Evolutionary conservation across 2,888 invertebrate genomes (phyloP).

Genomic region (Vesta saturnalis): DNA sequence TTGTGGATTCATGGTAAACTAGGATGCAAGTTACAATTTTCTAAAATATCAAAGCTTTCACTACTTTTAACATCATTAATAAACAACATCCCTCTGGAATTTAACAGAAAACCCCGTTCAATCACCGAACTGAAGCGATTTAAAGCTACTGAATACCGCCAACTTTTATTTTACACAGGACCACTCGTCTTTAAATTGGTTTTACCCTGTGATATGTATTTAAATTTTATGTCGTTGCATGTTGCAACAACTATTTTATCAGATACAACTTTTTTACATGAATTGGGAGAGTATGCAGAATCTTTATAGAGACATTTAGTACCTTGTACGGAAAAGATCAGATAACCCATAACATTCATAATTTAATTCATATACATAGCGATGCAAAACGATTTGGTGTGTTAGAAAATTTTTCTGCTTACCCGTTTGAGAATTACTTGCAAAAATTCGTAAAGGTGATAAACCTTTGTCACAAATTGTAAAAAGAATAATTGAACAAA

Average conservation of each 20-base stretch:
- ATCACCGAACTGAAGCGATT: slow-evolving; percentile 30
- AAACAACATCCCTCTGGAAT: slow-evolving; percentile 24
- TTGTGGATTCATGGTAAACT: background rate
- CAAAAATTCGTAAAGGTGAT: slow-evolving; percentile 17
- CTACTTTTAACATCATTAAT: background rate
- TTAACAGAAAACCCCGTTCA: slow-evolving; percentile 33
- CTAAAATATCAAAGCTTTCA: background rate
- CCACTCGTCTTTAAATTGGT: slow-evolving; percentile 21
- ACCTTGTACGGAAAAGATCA: slow-evolving; percentile 40
- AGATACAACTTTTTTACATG: background rate
- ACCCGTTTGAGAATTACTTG: slow-evolving; percentile 37
- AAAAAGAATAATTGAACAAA: background rate
- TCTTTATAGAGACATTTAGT: slow-evolving; percentile 36
- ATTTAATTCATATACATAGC: slow-evolving; percentile 39
- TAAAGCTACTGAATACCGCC: slow-evolving; percentile 37
- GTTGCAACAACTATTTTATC: slow-evolving; percentile 13
- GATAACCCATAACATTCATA: slow-evolving; percentile 46
- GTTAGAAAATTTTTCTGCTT: slow-evolving; percentile 29
- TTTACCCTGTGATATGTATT: background rate
- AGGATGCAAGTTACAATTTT: background rate
- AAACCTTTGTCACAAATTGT: slow-evolving; percentile 33
- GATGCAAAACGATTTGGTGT: slow-evolving; percentile 35
- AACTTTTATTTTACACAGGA: slow-evolving; percentile 34
- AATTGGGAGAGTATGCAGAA: slow-evolving; percentile 27
- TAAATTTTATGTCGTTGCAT: slow-evolving; percentile 13